phyloP scores from a whole-genome alignment of 2,797 vertebrate genomes.

The Gymnodraco acuticeps region DNA sequence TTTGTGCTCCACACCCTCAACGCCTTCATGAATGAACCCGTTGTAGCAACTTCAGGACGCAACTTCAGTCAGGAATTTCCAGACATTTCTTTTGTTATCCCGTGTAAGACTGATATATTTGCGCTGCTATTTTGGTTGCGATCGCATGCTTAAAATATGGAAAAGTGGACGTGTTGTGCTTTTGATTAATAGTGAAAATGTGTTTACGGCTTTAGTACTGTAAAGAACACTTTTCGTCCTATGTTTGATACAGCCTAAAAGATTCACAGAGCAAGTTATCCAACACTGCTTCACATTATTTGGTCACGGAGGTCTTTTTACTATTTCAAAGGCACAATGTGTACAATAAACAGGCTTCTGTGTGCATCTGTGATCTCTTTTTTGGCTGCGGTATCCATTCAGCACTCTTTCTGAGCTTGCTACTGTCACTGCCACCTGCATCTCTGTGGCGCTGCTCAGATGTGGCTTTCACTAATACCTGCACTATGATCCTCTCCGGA shows the following conservation, averaged over 20 bases:
- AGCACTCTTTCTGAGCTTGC: conserved; percentile 48
- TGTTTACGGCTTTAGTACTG: background rate
- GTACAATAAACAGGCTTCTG: conserved; percentile 51
- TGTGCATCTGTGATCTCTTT: conserved; percentile 61
- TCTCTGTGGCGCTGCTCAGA: conserved; percentile 65
- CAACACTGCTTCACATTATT: conserved; percentile 13
- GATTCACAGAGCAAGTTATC: background rate
- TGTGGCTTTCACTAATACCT: conserved; percentile 76
- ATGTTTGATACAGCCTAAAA: background rate
- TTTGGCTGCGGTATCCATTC: conserved; percentile 51
- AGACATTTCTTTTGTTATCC: conserved; percentile 43
- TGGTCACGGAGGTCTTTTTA: conserved; percentile 18
- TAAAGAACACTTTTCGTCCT: background rate
- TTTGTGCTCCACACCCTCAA: conserved; percentile 69
- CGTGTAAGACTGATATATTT: conserved; percentile 49
- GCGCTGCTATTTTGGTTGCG: conserved; percentile 9
- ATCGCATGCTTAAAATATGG: conserved; percentile 23
- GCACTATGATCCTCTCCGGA: conserved; percentile 48
- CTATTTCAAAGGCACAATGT: conserved; percentile 32
- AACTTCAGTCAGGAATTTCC: conserved; percentile 64
- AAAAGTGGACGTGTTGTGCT: background rate
- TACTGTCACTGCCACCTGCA: conserved; percentile 71
- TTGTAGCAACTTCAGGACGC: conserved; percentile 58
- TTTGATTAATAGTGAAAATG: conserved; percentile 2
- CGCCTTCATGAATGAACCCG: conserved; percentile 67